These are phyloP conservation scores for Lemur catta DNA, from an alignment of 2,797 vertebrate genomes.

Conservation along the genomic window DNA sequence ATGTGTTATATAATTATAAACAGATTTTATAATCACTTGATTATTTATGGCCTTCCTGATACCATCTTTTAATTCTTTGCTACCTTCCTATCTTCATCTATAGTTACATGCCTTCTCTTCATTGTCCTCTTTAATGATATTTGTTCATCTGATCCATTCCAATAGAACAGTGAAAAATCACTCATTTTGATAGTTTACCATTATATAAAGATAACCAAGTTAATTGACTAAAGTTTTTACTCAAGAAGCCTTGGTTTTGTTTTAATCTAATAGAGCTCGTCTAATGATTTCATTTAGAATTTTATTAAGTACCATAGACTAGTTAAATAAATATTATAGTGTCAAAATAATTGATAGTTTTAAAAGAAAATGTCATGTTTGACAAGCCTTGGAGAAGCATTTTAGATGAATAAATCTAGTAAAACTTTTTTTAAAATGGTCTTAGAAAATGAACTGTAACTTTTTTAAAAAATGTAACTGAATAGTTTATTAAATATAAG, in stretches of 20 bases:
- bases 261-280: neutral
- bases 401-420: neutral
- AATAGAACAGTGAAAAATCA: neutral
- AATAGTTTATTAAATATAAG: slow-evolving; percentile 37
- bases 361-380: slow-evolving; percentile 44
- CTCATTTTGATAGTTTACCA: neutral
- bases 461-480: neutral
- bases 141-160: neutral
- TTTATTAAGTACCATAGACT: neutral
- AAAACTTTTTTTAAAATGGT: neutral
- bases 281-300: slow-evolving; percentile 24
- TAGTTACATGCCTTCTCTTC: neutral
- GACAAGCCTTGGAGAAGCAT: neutral
- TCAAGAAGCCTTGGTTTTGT: slow-evolving; percentile 18
- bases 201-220: slow-evolving; percentile 12
- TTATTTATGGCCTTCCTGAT: neutral
- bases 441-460: neutral
- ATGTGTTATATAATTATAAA: neutral
- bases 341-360: slow-evolving; percentile 26
- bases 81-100: neutral
- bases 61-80: neutral
- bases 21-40: slow-evolving; percentile 1
- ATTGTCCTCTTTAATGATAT: neutral
- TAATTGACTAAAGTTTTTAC: neutral
- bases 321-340: neutral